Evolutionary conservation across 2,797 vertebrate genomes (phyloP), one percentile per base, ranked within the genome.

Genomic region (Myotis daubentonii): DNA sequence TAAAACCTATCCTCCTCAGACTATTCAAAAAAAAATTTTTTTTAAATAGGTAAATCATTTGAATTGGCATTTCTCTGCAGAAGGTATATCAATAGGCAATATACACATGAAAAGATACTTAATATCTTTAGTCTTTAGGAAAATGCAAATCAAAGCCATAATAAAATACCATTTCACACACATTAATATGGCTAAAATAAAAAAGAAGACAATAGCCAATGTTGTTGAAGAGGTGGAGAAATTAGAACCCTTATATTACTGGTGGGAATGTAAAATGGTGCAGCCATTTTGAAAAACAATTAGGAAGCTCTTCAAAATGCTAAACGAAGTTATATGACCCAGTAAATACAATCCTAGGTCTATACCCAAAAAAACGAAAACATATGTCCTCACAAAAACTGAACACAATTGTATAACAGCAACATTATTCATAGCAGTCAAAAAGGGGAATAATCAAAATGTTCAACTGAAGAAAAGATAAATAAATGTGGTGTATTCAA

Each of bases 61-160:
- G 20, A 87, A 79, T 19, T 66, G 6, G 75, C 17, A 80, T 76
- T 89, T 92, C 10, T 72, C 53, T 75, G 76, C 74, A 89, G 44
- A 81, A 65, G 49, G 91, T 41, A n/a, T 28, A 16, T 9, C 53
- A 62, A 44, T 36, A 76, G 49, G 30, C 49, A 79, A 87, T 5
- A 49, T 9, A 81, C 12, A 90, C 5, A 62, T 15, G 16, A 83
- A 80, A 85, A 65, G 8, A 87, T 78, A 25, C 22, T 72, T 30
- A 87, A 55, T 53, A 38, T 23, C 55, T 51, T 66, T 38, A 38
- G 20, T 38, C 60, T 87, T 74, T 68, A 75, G 57, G 55, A 36
- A 95, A 75, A 88, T 17, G 22, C 22, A 57, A 74, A 65, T 82
- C 72, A 80, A 80, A 91, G 66, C 8, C 53, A 94, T 19, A 81